Evolutionary conservation across 1,140 invertebrate genomes (phyloP).

Genomic region (Drosophila ambigua): DNA sequence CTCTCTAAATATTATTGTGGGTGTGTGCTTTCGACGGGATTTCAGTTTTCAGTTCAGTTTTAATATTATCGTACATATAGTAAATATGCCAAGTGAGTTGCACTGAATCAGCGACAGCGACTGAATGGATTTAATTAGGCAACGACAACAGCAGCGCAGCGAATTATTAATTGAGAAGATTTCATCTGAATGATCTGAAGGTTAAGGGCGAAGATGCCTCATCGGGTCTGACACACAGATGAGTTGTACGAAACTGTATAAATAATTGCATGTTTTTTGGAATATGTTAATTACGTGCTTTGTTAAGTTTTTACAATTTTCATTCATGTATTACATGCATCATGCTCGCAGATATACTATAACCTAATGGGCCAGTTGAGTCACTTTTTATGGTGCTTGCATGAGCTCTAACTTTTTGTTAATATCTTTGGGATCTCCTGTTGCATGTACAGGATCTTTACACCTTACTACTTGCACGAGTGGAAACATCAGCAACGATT

Average conservation of each 20-base stretch:
- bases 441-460: no score
- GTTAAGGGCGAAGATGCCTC: constrained; percentile 26
- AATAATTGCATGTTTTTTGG: constrained; percentile 12
- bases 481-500: no score
- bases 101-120: constrained; percentile 31
- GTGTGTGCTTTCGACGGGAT: constrained; percentile 13
- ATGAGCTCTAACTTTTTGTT: no score
- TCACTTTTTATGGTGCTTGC: no score
- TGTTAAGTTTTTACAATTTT: constrained; percentile 5
- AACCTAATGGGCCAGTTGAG: not conserved
- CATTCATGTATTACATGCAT: not conserved
- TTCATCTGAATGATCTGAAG: constrained; percentile 17
- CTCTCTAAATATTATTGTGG: not conserved
- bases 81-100: constrained; percentile 41
- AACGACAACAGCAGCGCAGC: not conserved
- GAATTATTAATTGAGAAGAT: constrained; percentile 47
- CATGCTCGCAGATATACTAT: not conserved
- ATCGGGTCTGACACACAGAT: constrained; percentile 15
- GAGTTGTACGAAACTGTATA: constrained; percentile 8
- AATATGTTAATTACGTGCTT: not conserved
- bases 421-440: no score
- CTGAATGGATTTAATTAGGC: constrained; percentile 50
- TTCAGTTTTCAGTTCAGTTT: constrained; percentile 19
- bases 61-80: constrained; percentile 42
- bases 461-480: no score